A percentile compares a stretch with the other conserved stretches of the same genome.
These are phyloP conservation scores for Thunnus maccoyii DNA, from an alignment of 2,113 vertebrate species.

Conservation along the genomic window DNA sequence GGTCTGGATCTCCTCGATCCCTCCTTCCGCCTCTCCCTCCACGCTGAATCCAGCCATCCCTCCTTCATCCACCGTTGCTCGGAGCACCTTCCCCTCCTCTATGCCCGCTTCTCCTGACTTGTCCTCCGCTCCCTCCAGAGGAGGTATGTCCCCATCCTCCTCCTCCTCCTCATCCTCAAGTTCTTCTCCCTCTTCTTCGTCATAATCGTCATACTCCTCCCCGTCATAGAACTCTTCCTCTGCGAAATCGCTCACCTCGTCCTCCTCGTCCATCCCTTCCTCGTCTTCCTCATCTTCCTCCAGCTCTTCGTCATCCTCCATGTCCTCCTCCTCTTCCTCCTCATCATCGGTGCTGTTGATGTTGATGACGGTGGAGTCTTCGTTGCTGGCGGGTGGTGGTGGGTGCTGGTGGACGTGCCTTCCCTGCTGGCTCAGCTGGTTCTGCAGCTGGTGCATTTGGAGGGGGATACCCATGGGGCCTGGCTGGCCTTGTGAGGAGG, in stretches of 20 bases:
- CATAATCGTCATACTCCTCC: conserved; percentile 79
- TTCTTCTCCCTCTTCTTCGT: conserved; percentile 76
- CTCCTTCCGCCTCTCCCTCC: conserved; percentile 76
- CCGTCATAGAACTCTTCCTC: conserved; percentile 78
- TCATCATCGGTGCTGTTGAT: conserved; percentile 93
- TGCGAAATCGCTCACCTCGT: conserved; percentile 84
- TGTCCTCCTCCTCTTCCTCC: conserved; percentile 88
- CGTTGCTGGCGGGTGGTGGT: conserved; percentile 71
- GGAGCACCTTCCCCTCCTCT: conserved; percentile 68
- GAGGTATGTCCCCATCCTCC: conserved; percentile 77
- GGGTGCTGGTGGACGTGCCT: conserved; percentile 71
- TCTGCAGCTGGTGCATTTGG: conserved; percentile 84
- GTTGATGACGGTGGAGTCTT: conserved; percentile 90
- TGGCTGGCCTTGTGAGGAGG: conserved; percentile 55
- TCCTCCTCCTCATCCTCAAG: conserved; percentile 74
- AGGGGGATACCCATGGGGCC: conserved; percentile 66
- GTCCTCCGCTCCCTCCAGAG: conserved; percentile 75
- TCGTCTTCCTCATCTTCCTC: conserved; percentile 88
- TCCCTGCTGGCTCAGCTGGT: conserved; percentile 76
- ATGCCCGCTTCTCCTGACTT: conserved; percentile 60
- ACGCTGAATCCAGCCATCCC: conserved; percentile 50
- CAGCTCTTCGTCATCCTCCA: conserved; percentile 86
- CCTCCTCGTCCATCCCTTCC: conserved; percentile 78
- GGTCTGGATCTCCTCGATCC: conserved; percentile 84
- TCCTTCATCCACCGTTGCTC: conserved; percentile 47